These are phyloP conservation scores for Herpetotheres cachinnans DNA, from an alignment of 2,113 vertebrate species.

Conservation along the genomic window DNA sequence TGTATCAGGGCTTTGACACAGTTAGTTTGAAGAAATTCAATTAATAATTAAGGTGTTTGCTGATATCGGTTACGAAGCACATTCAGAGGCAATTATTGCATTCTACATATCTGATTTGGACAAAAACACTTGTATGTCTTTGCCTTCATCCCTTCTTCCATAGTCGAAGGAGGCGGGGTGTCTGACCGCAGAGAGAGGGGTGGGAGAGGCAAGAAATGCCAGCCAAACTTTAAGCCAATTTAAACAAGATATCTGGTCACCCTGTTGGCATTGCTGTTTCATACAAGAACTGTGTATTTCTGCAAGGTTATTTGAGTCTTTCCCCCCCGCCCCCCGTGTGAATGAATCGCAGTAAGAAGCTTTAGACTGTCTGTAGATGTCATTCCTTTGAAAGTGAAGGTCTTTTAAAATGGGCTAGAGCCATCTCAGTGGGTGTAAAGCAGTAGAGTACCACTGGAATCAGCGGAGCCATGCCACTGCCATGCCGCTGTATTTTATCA, in stretches of 20 bases:
- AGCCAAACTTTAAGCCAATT: not conserved
- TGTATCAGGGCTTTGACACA: slow-evolving; percentile 44
- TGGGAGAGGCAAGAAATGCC: not conserved
- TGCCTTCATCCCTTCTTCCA: not conserved
- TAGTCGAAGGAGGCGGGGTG: not conserved
- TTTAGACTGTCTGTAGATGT: not conserved
- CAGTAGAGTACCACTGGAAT: not conserved
- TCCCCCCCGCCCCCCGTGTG: no score
- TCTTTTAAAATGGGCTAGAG: not conserved
- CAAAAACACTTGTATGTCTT: not conserved
- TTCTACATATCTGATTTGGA: slow-evolving; percentile 1
- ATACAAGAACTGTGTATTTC: not conserved
- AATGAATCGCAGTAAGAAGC: not conserved
- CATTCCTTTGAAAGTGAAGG: not conserved
- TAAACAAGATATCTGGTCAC: not conserved
- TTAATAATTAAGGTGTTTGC: slow-evolving; percentile 53
- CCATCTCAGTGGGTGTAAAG: not conserved
- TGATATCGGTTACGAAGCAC: not conserved
- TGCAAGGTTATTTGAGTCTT: not conserved
- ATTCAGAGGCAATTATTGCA: slow-evolving; percentile 17
- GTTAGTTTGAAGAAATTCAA: slow-evolving; percentile 43
- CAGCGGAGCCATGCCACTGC: not conserved
- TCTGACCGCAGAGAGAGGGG: not conserved
- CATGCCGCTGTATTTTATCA: not conserved
- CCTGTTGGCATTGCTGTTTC: not conserved